Conservation (phyloP, 2,113 vertebrate species). For the Phyllostomus discolor region DNA sequence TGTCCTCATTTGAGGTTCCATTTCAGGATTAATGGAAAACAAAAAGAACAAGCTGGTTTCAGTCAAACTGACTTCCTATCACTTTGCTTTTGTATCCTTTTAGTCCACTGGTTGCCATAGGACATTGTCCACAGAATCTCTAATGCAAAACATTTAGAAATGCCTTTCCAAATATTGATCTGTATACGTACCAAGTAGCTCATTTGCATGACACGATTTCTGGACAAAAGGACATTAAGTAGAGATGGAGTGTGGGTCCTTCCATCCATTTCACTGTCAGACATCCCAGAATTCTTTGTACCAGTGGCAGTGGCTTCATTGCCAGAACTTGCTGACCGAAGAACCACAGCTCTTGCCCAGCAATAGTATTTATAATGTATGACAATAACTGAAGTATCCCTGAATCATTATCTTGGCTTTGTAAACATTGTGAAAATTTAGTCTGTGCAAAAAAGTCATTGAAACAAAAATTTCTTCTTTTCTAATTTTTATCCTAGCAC, state of each 20-base stretch:
- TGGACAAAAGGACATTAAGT: conserved; percentile 72
- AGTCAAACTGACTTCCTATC: conserved; percentile 39
- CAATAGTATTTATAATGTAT: conserved; percentile 54
- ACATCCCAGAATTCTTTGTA: conserved; percentile 73
- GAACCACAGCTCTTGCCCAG: conserved; percentile 59
- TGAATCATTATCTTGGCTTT: conserved; percentile 61
- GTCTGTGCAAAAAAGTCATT: conserved; percentile 9
- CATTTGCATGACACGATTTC: conserved; percentile 73
- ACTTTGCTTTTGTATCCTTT: conserved; percentile 33
- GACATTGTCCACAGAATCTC: conserved; percentile 30
- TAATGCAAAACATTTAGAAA: conserved; percentile 50
- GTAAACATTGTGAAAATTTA: conserved; percentile 45
- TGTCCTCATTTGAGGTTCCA: conserved; percentile 57
- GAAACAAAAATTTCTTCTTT: conserved; percentile 35
- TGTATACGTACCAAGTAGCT: conserved; percentile 76
- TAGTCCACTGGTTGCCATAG: not conserved
- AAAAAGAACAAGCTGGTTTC: conserved; percentile 44
- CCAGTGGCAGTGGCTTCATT: conserved; percentile 62
- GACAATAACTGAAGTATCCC: conserved; percentile 43
- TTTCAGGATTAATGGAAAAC: conserved; percentile 54
- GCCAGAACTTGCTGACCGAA: conserved; percentile 69
- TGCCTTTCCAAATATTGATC: conserved; percentile 53
- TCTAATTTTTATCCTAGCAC: conserved; percentile 22
- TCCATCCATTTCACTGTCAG: conserved; percentile 72
- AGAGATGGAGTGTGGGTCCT: conserved; percentile 70